Percentiles rank a stretch among this genome's conserved stretches.
Evolutionary conservation across 2,888 invertebrate genomes (phyloP).

Genomic region (Synanthedon vespiformis): DNA sequence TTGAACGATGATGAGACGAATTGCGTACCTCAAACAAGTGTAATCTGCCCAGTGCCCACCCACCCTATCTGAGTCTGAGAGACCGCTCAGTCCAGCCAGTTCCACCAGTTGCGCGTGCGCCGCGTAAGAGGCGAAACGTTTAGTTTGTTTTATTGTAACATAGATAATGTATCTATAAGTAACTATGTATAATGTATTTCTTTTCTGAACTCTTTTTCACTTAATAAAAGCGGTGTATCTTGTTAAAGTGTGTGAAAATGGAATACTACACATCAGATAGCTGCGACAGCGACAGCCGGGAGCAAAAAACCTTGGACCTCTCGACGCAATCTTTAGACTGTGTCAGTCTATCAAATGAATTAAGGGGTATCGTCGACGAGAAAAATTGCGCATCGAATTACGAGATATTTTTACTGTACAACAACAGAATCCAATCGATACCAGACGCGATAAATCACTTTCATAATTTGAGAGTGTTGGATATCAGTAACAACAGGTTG

Average conservation of each 20-base stretch:
- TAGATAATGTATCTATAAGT: conserved; percentile 1
- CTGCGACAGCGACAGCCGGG: conserved; percentile 81
- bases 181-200: conserved; percentile 6
- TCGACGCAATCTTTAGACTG: conserved; percentile 68
- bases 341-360: conserved; percentile 67
- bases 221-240: conserved; percentile 8
- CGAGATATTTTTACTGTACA: conserved; percentile 85
- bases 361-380: conserved; percentile 72
- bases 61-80: not conserved
- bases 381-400: conserved; percentile 71
- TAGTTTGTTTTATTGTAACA: not conserved
- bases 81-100: not conserved
- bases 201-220: not conserved
- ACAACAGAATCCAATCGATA: conserved; percentile 81
- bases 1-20: no score
- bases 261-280: conserved; percentile 88
- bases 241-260: conserved; percentile 56
- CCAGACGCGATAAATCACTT: conserved; percentile 76
- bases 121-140: conserved; percentile 20
- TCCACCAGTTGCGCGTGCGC: conserved; percentile 62
- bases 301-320: conserved; percentile 78
- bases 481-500: conserved; percentile 89
- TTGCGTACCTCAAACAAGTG: no score
- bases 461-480: conserved; percentile 81
- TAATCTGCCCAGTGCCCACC: no score